Evolutionary conservation across 1,140 invertebrate genomes (phyloP), one percentile per base, ranked within the genome.

Genomic region (Vanessa atalanta): DNA sequence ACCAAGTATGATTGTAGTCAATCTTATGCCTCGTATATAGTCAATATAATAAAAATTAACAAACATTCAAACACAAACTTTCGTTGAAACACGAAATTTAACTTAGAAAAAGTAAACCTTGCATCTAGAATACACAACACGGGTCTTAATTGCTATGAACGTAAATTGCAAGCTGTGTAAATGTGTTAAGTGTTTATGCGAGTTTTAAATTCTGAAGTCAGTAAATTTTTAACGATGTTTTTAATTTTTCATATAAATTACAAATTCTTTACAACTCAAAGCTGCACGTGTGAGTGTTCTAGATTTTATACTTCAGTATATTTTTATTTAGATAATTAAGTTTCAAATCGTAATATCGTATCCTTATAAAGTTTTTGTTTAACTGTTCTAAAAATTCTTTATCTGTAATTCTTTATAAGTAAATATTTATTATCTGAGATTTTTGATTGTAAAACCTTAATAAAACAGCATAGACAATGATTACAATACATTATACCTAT

Each of bases 101-200:
- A 48, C 20, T 66, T 51, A 31, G 31, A 14, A 65, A 65, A 71
- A 43, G 60, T 51, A 64, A 71, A 71, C 51, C 64, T 53, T 31
- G 69, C 15, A 64, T 53, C 60, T 65, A 57, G 61, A 63, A n/a
- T 71, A 64, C 15, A 71, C 31, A 51, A 47, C 60, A 64, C 69
- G 66, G 37, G n/a, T 57, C 66, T 43, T 64, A 53, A 71, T 64
- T 64, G 48, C 69, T 53, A 43, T 60, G 47, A 64, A 71, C 61
- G 69, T 64, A 50, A 71, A 71, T 71, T 64, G 69, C 69, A 65
- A 51, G 47, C 50, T 63, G 47, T 71, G 69, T 71, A 71, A 71
- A 64, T 71, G 60, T 71, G 69, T 71, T 71, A 71, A 71, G 69
- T 65, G 69, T 64, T 71, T 57, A 43, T 68, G 51, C 55, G 66